Conservation (phyloP, 2,797 vertebrate species). For the Girardinus metallicus region DNA sequence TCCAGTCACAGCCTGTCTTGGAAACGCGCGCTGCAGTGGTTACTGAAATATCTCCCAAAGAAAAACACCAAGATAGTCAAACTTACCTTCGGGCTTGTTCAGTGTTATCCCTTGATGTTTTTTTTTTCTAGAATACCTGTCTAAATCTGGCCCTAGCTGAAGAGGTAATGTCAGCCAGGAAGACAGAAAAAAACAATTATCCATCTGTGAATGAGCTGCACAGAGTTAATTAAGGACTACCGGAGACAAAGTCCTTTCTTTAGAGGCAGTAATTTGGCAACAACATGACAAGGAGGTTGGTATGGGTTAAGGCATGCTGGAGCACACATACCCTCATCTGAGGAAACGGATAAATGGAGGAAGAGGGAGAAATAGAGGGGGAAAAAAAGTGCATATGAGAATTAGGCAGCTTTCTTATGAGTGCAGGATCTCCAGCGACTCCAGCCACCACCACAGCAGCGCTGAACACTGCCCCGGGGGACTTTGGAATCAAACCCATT, state of each 20-base stretch:
- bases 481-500: slow-evolving; percentile 76
- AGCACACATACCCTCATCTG: slow-evolving; percentile 50
- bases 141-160: slow-evolving; percentile 56
- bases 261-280: slow-evolving; percentile 63
- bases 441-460: slow-evolving; percentile 67
- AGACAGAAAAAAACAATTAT: slow-evolving; percentile 46
- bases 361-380: slow-evolving; percentile 35
- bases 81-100: slow-evolving; percentile 53
- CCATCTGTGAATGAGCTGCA: slow-evolving; percentile 59
- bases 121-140: slow-evolving; percentile 54
- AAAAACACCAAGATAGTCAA: slow-evolving; percentile 32
- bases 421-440: slow-evolving; percentile 63
- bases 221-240: slow-evolving; percentile 59
- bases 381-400: slow-evolving; percentile 18
- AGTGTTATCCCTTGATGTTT: slow-evolving; percentile 51
- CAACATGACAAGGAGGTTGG: slow-evolving; percentile 40
- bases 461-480: slow-evolving; percentile 60
- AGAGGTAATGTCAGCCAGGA: slow-evolving; percentile 41
- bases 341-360: slow-evolving; percentile 39
- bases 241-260: slow-evolving; percentile 55
- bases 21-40: slow-evolving; percentile 39
- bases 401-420: slow-evolving; percentile 64
- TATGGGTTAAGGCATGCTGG: slow-evolving; percentile 32
- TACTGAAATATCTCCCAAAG: slow-evolving; percentile 2
- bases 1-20: slow-evolving; percentile 52